These are phyloP conservation scores for Kryptolebias marmoratus DNA, from an alignment of 2,113 vertebrate genomes.

Conservation along the genomic window DNA sequence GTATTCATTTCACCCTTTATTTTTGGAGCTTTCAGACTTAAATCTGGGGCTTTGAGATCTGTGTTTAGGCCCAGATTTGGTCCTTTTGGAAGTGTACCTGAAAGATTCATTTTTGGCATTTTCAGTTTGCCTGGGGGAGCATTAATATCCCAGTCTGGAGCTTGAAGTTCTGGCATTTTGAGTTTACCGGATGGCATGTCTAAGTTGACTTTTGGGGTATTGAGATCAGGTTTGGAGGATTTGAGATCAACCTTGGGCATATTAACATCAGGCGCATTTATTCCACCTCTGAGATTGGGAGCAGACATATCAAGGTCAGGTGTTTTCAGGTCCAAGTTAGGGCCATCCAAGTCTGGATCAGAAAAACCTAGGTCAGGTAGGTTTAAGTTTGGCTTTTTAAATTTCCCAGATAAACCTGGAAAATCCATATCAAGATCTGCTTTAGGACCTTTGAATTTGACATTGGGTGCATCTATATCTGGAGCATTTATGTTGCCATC, in stretches of 20 bases:
- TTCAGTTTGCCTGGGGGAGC: constrained; percentile 51
- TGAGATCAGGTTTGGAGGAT: constrained; percentile 45
- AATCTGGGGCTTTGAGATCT: constrained; percentile 46
- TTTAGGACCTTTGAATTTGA: constrained; percentile 43
- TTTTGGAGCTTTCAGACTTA: constrained; percentile 54
- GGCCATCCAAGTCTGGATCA: constrained; percentile 42
- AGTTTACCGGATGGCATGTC: constrained; percentile 53
- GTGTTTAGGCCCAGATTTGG: constrained; percentile 37
- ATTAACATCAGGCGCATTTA: constrained; percentile 52
- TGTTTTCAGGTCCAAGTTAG: constrained; percentile 41
- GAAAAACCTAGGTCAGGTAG: constrained; percentile 37
- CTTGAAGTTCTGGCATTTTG: constrained; percentile 51
- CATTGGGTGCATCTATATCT: constrained; percentile 33
- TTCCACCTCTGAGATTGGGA: constrained; percentile 45
- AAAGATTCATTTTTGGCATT: constrained; percentile 56
- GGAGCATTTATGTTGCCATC: constrained; percentile 45
- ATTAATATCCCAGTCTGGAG: constrained; percentile 49
- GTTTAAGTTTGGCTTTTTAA: constrained; percentile 48
- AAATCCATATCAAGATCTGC: constrained; percentile 30
- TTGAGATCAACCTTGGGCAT: constrained; percentile 43
- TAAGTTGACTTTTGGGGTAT: constrained; percentile 29
- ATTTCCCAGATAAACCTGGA: constrained; percentile 33
- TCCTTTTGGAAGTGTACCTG: constrained; percentile 48
- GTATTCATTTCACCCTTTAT: constrained; percentile 59
- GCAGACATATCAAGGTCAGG: constrained; percentile 51